phyloP scores from a whole-genome alignment of 2,888 invertebrate species.

The Epirrhoe alternata region DNA sequence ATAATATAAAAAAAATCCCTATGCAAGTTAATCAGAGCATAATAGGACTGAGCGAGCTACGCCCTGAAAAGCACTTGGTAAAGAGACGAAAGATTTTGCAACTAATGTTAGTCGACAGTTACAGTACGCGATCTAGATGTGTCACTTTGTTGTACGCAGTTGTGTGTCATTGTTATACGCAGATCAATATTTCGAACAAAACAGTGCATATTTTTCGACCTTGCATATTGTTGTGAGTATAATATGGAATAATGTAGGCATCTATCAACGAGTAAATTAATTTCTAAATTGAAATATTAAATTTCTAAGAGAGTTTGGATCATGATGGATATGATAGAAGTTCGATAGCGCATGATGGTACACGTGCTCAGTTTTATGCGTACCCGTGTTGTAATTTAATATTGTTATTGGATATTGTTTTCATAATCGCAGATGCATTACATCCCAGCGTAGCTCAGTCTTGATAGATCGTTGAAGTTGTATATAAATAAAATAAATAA shows the following conservation, averaged over 20 bases:
- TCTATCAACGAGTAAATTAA: no score
- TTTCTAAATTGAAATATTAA: no score
- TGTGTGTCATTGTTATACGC: background rate
- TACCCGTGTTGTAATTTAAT: conserved; percentile 7
- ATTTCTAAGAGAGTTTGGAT: no score
- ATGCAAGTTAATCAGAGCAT: conserved; percentile 18
- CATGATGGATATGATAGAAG: no score
- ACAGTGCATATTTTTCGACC: no score
- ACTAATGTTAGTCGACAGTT: conserved; percentile 16
- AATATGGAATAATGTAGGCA: no score
- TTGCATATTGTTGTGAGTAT: no score
- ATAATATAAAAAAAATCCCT: background rate
- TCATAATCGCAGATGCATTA: conserved; percentile 12
- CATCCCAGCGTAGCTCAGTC: background rate
- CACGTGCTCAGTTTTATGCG: background rate
- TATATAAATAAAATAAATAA: no score
- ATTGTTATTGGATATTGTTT: conserved; percentile 17
- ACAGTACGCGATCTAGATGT: conserved; percentile 1
- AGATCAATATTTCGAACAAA: no score
- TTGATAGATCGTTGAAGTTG: background rate
- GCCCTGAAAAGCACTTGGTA: conserved; percentile 40
- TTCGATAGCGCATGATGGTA: background rate
- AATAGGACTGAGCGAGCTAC: conserved; percentile 25
- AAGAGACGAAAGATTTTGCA: conserved; percentile 20
- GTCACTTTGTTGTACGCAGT: no score